phyloP scores from a whole-genome alignment of 2,113 vertebrate genomes.

The Cardinalis cardinalis region DNA sequence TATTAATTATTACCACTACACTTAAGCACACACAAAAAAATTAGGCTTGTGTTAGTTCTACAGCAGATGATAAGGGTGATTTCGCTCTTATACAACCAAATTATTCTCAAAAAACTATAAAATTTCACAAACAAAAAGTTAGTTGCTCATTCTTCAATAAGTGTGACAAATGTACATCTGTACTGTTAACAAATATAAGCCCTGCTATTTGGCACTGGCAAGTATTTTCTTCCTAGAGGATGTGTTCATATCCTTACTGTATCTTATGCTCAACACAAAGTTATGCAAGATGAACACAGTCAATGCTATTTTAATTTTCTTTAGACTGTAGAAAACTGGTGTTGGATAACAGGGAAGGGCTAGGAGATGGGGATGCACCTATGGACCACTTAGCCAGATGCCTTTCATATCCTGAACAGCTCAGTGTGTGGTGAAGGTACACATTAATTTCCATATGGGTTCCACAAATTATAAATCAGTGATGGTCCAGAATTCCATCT shows the following conservation, averaged over 20 bases:
- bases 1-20: not conserved
- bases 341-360: not conserved
- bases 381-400: not conserved
- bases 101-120: not conserved
- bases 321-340: not conserved
- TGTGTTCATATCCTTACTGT: not conserved
- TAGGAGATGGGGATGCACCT: not conserved
- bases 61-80: not conserved
- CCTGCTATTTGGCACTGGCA: not conserved
- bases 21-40: not conserved
- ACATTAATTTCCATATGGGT: not conserved
- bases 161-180: not conserved
- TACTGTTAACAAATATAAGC: not conserved
- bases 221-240: not conserved
- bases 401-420: not conserved
- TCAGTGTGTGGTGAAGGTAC: not conserved
- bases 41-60: not conserved
- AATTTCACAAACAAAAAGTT: not conserved
- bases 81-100: not conserved
- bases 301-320: not conserved
- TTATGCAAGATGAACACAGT: not conserved
- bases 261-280: not conserved
- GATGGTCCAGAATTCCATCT: not conserved
- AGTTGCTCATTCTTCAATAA: not conserved
- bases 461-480: not conserved